Percentiles rank a stretch among this genome's conserved stretches.
These are phyloP conservation scores for Brenthis ino DNA, from an alignment of 2,888 invertebrate genomes.

Conservation along the genomic window DNA sequence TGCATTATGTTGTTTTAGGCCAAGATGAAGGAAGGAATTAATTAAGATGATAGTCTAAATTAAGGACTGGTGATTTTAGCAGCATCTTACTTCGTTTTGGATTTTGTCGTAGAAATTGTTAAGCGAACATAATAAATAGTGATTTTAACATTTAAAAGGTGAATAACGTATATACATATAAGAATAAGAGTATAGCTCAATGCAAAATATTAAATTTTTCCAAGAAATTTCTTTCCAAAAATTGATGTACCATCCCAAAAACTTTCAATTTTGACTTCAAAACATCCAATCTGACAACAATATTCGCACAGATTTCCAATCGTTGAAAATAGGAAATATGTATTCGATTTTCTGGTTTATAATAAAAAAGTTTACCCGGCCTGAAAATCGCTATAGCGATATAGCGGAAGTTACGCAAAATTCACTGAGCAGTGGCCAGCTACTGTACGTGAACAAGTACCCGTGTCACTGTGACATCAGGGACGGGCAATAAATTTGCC, in stretches of 20 bases:
- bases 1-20: no score
- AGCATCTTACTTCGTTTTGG: no score
- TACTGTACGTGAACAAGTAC: neutral
- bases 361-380: neutral
- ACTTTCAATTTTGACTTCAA: constrained; percentile 11
- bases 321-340: neutral
- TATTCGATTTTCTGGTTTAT: neutral
- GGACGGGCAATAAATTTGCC: constrained; percentile 11
- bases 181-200: neutral
- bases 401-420: neutral
- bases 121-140: no score
- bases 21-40: no score
- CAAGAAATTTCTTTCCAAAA: neutral
- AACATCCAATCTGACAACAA: constrained; percentile 19
- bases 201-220: constrained; percentile 1
- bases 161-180: neutral
- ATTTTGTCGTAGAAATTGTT: no score
- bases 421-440: neutral
- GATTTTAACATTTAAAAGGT: no score
- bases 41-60: no score
- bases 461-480: constrained; percentile 9
- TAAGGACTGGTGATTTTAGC: no score
- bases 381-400: neutral
- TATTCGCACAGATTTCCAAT: neutral
- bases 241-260: constrained; percentile 1